Evolutionary conservation across 35 echinoderm and acorn worm species (phyloP).

Genomic region (Apostichopus japonicus): DNA sequence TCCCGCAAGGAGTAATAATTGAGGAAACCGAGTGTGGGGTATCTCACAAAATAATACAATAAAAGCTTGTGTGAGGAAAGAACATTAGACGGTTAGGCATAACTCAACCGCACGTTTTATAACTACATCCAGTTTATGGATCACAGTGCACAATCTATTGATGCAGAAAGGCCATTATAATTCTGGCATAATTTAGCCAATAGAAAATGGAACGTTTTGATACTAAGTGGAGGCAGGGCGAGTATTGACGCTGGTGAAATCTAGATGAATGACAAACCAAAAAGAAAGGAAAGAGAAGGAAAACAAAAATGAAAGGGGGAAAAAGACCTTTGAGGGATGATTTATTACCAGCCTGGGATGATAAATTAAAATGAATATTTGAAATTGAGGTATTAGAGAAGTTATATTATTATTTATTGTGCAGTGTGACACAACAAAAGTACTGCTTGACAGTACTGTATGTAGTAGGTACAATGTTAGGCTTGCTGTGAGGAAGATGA

Average conservation of each 20-base stretch:
- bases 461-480: too few relatives aligned
- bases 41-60: conserved; percentile 52
- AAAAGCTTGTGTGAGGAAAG: conserved; percentile 26
- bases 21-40: conserved; percentile 20
- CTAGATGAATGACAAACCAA: not conserved
- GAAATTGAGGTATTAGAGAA: conserved; percentile 19
- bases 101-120: conserved; percentile 13
- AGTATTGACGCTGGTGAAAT: conserved; percentile 6
- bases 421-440: not conserved
- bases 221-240: not conserved
- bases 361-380: conserved; percentile 20
- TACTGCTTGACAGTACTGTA: not conserved
- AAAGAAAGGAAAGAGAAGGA: not conserved
- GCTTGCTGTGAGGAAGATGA: too few relatives aligned
- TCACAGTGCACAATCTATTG: conserved; percentile 24
- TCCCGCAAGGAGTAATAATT: conserved; percentile 47
- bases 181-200: conserved; percentile 51
- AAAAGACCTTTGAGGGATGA: not conserved
- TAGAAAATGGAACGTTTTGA: conserved; percentile 26
- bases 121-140: conserved; percentile 24
- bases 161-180: conserved; percentile 40
- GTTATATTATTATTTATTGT: conserved; percentile 37
- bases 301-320: not conserved
- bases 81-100: conserved; percentile 41
- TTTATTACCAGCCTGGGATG: conserved; percentile 13